These are phyloP conservation scores for Anoplophora glabripennis DNA, from an alignment of 1,140 invertebrate genomes.

Conservation along the genomic window DNA sequence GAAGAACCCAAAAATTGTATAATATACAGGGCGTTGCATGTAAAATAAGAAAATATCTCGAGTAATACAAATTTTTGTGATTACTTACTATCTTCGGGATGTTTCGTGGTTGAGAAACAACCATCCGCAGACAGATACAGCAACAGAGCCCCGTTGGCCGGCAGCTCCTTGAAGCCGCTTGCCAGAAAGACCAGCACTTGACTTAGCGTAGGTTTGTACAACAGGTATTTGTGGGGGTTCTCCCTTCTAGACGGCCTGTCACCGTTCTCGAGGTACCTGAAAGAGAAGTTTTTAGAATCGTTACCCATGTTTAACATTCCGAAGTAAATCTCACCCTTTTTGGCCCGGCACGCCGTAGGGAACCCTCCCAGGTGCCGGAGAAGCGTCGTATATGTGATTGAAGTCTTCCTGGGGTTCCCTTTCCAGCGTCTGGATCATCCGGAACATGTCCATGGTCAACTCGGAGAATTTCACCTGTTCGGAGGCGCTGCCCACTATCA, in stretches of 20 bases:
- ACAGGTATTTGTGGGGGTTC: slow-evolving; percentile 95
- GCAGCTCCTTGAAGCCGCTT: slow-evolving; percentile 91
- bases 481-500: slow-evolving; percentile 90
- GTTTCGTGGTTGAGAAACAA: slow-evolving; percentile 82
- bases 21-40: no score
- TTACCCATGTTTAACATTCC: neutral
- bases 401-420: slow-evolving; percentile 84
- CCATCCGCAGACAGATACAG: slow-evolving; percentile 94
- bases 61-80: no score
- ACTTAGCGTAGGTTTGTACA: slow-evolving; percentile 93
- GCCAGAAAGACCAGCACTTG: slow-evolving; percentile 92
- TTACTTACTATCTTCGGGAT: slow-evolving; percentile 83
- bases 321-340: slow-evolving; percentile 45
- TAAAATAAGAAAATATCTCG: no score
- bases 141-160: slow-evolving; percentile 84
- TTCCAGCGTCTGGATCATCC: slow-evolving; percentile 94
- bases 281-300: slow-evolving; percentile 23
- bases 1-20: no score
- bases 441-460: slow-evolving; percentile 96
- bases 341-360: slow-evolving; percentile 59
- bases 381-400: slow-evolving; percentile 81
- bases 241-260: slow-evolving; percentile 67
- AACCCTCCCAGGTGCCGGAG: slow-evolving; percentile 76
- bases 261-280: slow-evolving; percentile 69
- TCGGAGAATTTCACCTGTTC: slow-evolving; percentile 98